Evolutionary conservation across 2,113 vertebrate species (phyloP).

Genomic region (Colinus virginianus): DNA sequence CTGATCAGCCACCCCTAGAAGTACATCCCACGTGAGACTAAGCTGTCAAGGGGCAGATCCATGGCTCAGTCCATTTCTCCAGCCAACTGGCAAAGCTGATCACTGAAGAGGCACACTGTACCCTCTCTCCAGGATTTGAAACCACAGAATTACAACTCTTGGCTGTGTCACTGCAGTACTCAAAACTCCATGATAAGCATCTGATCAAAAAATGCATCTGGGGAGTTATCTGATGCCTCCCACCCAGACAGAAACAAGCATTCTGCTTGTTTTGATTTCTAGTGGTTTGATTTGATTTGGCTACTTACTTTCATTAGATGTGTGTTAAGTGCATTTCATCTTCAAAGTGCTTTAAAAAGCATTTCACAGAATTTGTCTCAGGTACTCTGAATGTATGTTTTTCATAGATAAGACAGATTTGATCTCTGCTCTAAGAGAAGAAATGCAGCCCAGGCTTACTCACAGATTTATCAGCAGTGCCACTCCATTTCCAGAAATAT

Average conservation of each 20-base stretch:
- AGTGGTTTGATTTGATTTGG: neutral
- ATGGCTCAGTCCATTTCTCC: neutral
- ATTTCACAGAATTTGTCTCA: slow-evolving; percentile 5
- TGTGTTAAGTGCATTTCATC: neutral
- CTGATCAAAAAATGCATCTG: neutral
- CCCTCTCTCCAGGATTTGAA: neutral
- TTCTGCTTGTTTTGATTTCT: neutral
- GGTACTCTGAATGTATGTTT: neutral
- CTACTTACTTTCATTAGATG: neutral
- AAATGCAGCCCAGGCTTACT: neutral
- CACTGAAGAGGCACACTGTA: rapidly evolving
- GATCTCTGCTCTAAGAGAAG: neutral
- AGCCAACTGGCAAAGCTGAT: neutral
- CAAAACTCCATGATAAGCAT: neutral
- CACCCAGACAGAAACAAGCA: neutral
- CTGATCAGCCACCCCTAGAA: neutral
- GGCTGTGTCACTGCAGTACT: neutral
- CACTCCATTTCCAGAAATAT: neutral
- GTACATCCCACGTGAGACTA: neutral
- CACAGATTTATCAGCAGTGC: neutral
- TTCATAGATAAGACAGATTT: neutral
- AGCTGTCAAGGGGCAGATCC: neutral
- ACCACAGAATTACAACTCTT: neutral
- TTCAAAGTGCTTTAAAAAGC: neutral
- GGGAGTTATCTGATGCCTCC: neutral